Evolutionary conservation across 2,888 invertebrate species (phyloP).

Genomic region (Metalampra italica): DNA sequence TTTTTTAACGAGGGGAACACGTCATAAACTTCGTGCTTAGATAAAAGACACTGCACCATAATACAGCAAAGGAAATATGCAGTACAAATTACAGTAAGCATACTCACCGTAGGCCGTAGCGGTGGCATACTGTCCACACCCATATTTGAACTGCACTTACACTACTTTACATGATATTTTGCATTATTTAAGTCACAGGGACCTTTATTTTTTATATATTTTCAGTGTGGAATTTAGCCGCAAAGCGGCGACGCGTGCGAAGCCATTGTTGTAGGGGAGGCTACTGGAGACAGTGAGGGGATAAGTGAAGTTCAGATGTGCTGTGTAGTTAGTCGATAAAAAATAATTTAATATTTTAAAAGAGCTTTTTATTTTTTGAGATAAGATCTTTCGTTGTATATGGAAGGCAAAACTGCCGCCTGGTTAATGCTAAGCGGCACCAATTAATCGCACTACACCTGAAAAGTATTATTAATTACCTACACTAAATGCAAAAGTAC

Average conservation of each 20-base stretch:
- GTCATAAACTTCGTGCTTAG: too few relatives aligned
- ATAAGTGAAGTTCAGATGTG: not conserved
- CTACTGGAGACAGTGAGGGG: constrained; percentile 7
- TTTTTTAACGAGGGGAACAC: too few relatives aligned
- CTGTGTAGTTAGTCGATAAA: not conserved
- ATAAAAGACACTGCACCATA: not conserved
- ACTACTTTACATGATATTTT: constrained; percentile 31
- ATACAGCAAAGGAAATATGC: not conserved
- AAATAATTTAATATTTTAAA: not conserved
- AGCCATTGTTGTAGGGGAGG: constrained; percentile 5
- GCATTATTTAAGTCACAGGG: constrained; percentile 21
- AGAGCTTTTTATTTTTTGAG: too few relatives aligned
- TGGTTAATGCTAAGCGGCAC: too few relatives aligned
- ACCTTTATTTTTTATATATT: constrained; percentile 10
- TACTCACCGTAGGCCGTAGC: constrained; percentile 47
- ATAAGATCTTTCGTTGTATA: too few relatives aligned
- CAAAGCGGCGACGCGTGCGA: constrained; percentile 10
- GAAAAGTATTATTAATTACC: too few relatives aligned
- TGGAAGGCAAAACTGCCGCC: too few relatives aligned
- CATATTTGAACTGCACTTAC: constrained; percentile 36
- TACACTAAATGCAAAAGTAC: too few relatives aligned
- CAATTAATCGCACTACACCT: too few relatives aligned
- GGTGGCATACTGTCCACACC: constrained; percentile 60
- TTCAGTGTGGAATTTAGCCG: constrained; percentile 23
- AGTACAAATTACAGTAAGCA: not conserved